Percentiles rank a stretch among this genome's conserved stretches.
phyloP scores from a whole-genome alignment of 1,140 invertebrate genomes.

The Homarus americanus region DNA sequence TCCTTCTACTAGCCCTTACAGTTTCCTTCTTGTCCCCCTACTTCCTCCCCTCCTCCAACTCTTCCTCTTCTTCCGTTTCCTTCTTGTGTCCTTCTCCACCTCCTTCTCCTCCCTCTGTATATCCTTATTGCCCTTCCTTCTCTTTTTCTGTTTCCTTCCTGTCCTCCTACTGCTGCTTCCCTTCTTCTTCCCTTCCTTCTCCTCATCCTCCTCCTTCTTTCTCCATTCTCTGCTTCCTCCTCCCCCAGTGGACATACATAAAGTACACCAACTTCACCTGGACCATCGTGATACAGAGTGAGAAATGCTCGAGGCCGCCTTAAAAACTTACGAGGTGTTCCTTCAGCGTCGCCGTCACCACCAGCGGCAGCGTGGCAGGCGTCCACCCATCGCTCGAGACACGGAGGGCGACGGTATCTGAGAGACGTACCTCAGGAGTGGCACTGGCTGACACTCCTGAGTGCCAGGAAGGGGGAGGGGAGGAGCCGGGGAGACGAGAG shows the following conservation, averaged over 20 bases:
- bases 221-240: neutral
- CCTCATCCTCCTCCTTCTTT: neutral
- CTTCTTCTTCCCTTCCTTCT: neutral
- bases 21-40: too few species aligned
- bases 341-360: neutral
- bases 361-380: neutral
- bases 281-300: constrained; percentile 13
- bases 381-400: neutral
- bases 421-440: constrained; percentile 12
- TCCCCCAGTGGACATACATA: neutral
- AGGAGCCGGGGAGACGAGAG: neutral
- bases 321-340: constrained; percentile 29
- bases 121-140: neutral
- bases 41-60: neutral
- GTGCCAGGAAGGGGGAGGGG: constrained; percentile 19
- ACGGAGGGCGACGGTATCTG: neutral
- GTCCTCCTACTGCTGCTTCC: too few species aligned
- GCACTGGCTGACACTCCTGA: constrained; percentile 11
- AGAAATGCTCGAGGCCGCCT: constrained; percentile 22
- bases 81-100: neutral
- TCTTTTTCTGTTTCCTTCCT: too few species aligned
- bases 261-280: neutral
- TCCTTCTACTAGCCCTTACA: too few species aligned
- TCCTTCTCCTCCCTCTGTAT: too few species aligned
- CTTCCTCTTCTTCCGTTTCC: neutral